These are phyloP conservation scores for Ambastaia sidthimunki DNA, from an alignment of 2,797 vertebrate species.

Conservation along the genomic window DNA sequence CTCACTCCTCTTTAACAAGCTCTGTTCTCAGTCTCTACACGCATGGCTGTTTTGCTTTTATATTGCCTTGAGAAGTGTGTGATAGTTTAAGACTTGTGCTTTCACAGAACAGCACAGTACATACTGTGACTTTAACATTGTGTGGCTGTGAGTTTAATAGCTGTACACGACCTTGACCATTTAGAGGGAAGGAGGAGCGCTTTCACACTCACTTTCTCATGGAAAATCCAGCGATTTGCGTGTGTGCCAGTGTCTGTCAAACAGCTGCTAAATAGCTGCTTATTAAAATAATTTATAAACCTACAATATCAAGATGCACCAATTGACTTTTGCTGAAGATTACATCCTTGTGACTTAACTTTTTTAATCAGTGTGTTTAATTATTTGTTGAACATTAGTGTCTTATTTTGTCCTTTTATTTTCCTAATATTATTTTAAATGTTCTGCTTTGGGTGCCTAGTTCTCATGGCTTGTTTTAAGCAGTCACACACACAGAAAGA, in stretches of 20 bases:
- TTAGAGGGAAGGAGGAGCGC: not conserved
- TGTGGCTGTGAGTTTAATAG: conserved; percentile 9
- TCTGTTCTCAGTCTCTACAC: not conserved
- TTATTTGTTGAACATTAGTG: no score
- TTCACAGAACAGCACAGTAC: not conserved
- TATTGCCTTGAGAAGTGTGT: not conserved
- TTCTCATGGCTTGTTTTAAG: no score
- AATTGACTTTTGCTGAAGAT: no score
- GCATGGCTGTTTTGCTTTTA: not conserved
- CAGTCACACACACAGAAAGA: no score
- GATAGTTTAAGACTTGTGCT: not conserved
- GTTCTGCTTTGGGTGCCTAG: no score
- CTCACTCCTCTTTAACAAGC: not conserved
- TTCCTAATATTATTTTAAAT: no score
- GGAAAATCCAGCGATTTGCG: not conserved
- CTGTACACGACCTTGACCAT: conserved; percentile 40
- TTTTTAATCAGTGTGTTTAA: no score
- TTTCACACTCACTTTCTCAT: not conserved
- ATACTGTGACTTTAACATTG: conserved; percentile 4
- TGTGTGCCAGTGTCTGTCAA: not conserved
- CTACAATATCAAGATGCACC: no score
- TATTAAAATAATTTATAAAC: no score
- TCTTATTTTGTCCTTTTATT: no score
- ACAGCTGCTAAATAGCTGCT: not conserved
- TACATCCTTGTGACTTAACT: no score